Conservation (phyloP, 2,888 invertebrate genomes). For the Netelia melanura region DNA sequence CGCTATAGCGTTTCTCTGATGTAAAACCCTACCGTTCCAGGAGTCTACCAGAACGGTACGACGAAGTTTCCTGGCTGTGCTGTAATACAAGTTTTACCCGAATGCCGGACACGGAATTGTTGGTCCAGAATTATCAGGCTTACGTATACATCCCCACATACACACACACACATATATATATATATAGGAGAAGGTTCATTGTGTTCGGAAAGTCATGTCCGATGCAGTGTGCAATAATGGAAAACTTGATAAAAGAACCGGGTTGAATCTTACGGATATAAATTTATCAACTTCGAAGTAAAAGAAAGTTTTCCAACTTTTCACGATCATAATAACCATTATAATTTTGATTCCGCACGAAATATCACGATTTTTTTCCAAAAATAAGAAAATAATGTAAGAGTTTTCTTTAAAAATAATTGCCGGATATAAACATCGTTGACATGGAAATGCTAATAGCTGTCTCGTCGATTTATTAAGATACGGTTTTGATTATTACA, state of each 20-base stretch:
- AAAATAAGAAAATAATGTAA: neutral
- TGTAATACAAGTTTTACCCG: conserved; percentile 49
- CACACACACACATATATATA: neutral
- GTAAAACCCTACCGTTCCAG: neutral
- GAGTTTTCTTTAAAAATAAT: neutral
- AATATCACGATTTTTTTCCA: neutral
- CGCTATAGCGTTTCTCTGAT: conserved; percentile 25
- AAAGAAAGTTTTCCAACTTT: neutral
- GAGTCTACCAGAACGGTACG: conserved; percentile 39
- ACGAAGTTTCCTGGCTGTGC: conserved; percentile 55
- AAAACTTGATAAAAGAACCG: conserved; percentile 23
- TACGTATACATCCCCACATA: conserved; percentile 6
- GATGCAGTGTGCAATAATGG: conserved; percentile 17
- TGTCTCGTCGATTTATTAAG: neutral
- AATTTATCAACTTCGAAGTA: neutral
- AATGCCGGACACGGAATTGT: conserved; percentile 57
- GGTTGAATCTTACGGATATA: conserved; percentile 3
- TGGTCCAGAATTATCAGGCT: conserved; percentile 53
- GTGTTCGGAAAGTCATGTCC: conserved; percentile 33
- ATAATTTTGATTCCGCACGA: neutral
- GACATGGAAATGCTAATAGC: neutral
- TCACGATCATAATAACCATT: neutral
- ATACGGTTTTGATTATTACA: neutral
- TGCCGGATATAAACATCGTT: neutral
- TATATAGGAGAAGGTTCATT: neutral